Percentiles rank a stretch among this genome's conserved stretches.
phyloP scores from a whole-genome alignment of 2,888 invertebrate genomes.

The Philhelius pedissequus region DNA sequence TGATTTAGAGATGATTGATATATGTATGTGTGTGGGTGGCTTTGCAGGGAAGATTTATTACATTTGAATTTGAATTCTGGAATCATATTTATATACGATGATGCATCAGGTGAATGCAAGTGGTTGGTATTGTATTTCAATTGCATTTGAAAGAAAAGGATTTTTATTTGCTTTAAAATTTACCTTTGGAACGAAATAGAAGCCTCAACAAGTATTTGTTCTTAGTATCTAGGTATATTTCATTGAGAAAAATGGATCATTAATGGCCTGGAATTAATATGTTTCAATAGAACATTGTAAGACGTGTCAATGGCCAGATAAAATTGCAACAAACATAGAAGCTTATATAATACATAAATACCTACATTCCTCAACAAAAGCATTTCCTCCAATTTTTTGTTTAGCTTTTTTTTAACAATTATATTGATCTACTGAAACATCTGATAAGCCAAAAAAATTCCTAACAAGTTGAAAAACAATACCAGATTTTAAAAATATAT shows the following conservation, averaged over 20 bases:
- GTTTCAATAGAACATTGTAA: background rate
- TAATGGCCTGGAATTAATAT: background rate
- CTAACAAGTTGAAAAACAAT: too few species aligned
- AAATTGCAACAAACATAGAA: background rate
- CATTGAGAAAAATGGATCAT: background rate
- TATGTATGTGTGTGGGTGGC: background rate
- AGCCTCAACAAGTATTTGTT: background rate
- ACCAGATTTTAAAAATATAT: too few species aligned
- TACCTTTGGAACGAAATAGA: background rate
- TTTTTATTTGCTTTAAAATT: background rate
- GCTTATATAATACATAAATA: too few species aligned
- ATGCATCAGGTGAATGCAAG: conserved; percentile 18
- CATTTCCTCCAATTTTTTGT: too few species aligned
- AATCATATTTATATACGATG: background rate
- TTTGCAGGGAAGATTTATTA: conserved; percentile 17
- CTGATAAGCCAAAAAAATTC: too few species aligned
- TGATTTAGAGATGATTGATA: conserved; percentile 45
- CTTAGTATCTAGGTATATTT: background rate
- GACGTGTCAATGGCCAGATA: background rate
- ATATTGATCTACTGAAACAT: too few species aligned
- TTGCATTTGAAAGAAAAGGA: background rate
- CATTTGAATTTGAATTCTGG: background rate
- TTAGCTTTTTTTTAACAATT: too few species aligned
- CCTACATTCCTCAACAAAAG: too few species aligned
- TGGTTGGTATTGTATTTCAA: background rate